Percentiles rank a stretch among this genome's conserved stretches.
phyloP scores from a whole-genome alignment of 2,797 vertebrate species.

The Platyrinchus mystaceus region DNA sequence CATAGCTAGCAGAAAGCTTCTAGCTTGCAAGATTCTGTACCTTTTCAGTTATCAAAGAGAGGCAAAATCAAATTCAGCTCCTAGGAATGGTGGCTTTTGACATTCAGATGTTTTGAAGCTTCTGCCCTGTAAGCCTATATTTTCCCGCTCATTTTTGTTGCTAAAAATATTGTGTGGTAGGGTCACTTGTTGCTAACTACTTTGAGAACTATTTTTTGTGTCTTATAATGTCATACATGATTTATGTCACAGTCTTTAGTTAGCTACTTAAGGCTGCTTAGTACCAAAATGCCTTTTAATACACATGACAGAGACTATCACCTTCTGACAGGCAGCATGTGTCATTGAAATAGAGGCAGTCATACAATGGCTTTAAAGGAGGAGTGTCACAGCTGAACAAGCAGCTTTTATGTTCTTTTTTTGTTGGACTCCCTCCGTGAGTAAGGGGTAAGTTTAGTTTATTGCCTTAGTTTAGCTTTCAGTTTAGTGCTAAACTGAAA shows the following conservation, averaged over 20 bases:
- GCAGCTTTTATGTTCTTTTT: conserved; percentile 27
- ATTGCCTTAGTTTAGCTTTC: conserved; percentile 32
- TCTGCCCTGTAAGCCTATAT: background rate
- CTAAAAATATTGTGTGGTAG: background rate
- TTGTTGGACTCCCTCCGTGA: background rate
- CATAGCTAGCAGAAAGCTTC: background rate
- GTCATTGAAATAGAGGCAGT: conserved; percentile 5
- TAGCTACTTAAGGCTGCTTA: conserved; percentile 24
- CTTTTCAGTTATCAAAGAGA: background rate
- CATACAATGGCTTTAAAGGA: conserved; percentile 26
- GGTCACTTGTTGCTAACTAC: background rate
- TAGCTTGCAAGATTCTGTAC: background rate
- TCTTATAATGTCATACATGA: background rate
- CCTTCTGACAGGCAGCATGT: conserved; percentile 42
- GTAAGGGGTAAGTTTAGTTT: conserved; percentile 22
- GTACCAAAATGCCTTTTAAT: conserved; percentile 27
- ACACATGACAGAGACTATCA: conserved; percentile 37
- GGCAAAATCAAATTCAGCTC: background rate
- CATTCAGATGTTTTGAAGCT: background rate
- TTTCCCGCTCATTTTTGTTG: background rate
- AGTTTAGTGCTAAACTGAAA: background rate
- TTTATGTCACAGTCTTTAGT: conserved; percentile 13
- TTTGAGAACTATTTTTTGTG: background rate
- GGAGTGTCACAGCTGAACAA: conserved; percentile 41
- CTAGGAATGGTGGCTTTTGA: background rate